phyloP scores from a whole-genome alignment of 2,113 vertebrate genomes.

The Clinocottus analis region DNA sequence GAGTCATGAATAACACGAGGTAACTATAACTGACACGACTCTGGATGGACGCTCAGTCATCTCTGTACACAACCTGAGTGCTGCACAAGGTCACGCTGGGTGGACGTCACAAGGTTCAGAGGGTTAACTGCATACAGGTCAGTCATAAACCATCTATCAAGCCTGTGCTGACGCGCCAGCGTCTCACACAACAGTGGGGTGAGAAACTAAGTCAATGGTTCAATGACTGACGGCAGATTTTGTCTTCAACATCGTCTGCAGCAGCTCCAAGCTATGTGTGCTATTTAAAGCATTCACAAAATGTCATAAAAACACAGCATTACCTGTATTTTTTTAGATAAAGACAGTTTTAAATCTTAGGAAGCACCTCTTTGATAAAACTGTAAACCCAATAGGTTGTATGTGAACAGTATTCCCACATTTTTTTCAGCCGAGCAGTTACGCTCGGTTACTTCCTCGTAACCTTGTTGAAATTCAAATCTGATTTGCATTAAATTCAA shows the following conservation, averaged over 20 bases:
- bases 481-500: conserved; percentile 66
- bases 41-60: not conserved
- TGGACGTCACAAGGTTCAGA: not conserved
- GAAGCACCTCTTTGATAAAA: not conserved
- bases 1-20: not conserved
- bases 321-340: not conserved
- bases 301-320: not conserved
- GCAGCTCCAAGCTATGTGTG: not conserved
- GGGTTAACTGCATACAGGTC: not conserved
- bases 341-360: not conserved
- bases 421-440: not conserved
- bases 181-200: not conserved
- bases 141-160: not conserved
- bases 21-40: not conserved
- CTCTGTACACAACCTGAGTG: not conserved
- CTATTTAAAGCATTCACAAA: not conserved
- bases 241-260: not conserved
- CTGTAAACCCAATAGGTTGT: not conserved
- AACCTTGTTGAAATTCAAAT: conserved; percentile 56
- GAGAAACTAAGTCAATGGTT: not conserved
- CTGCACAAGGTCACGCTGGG: not conserved
- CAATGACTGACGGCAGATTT: not conserved
- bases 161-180: not conserved
- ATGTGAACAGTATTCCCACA: not conserved
- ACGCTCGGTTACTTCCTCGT: conserved; percentile 13